These are phyloP conservation scores for Trichopoda pennipes DNA, from an alignment of 2,888 invertebrate genomes.

Conservation along the genomic window DNA sequence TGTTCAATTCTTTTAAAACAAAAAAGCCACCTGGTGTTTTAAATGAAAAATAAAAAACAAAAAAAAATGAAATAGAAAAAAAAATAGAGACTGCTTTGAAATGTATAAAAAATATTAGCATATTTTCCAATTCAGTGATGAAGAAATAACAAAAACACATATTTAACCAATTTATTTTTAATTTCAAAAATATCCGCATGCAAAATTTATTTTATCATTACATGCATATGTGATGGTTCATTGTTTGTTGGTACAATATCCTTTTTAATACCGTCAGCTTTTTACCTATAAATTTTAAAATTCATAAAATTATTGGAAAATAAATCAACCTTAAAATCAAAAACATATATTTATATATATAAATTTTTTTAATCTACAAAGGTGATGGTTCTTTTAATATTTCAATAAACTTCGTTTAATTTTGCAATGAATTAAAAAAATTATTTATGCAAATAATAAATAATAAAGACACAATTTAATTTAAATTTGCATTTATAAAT, in stretches of 20 bases:
- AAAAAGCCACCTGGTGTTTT: slow-evolving; percentile 27
- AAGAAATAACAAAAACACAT: slow-evolving; percentile 41
- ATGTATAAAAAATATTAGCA: slow-evolving; percentile 54
- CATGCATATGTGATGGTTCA: neutral
- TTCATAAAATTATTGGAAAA: slow-evolving; percentile 31
- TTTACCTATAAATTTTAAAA: slow-evolving; percentile 20
- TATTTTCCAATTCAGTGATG: slow-evolving; percentile 65
- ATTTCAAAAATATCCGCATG: slow-evolving; percentile 46
- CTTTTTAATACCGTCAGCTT: neutral
- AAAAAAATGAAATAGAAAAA: slow-evolving; percentile 12
- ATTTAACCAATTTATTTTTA: slow-evolving; percentile 21
- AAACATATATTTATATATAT: neutral
- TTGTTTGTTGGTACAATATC: neutral
- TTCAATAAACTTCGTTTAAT: neutral
- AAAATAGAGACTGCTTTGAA: slow-evolving; percentile 23
- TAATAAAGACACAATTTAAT: no score
- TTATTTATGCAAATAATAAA: no score
- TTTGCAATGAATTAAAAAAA: neutral
- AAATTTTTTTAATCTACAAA: slow-evolving; percentile 19
- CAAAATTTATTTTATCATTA: slow-evolving; percentile 45
- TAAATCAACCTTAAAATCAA: slow-evolving; percentile 53
- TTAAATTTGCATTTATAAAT: no score
- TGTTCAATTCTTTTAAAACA: slow-evolving; percentile 4
- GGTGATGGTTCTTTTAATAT: neutral
- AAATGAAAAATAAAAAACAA: neutral